Base-by-base conservation (phyloP, 2,888 invertebrate genomes). In the Galeruca laticollis region DNA sequence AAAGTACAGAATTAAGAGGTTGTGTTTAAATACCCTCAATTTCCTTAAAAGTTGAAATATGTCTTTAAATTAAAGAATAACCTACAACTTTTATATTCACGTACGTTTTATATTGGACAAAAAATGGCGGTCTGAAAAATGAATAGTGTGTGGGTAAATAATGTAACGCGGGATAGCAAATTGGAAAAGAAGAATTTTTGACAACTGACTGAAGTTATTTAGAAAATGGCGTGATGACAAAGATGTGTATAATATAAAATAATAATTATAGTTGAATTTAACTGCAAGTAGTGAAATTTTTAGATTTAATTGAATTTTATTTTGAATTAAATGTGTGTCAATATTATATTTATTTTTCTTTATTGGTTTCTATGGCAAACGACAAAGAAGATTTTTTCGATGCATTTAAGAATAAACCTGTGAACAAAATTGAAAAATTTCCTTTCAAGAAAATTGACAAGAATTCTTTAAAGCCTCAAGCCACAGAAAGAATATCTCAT, bases 331-430 rank as follows among this genome's bases (percentile, higher is more conserved):
- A 60, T 60, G 60, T 60, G 26, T 60, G 2, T n/a, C 6, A 26
- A 60, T 26, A 40, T 20, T 21, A 13, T 26, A 47, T 60, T n/a
- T 49, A 18, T 15, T 15, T 60, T 18, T 47, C n/a, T 26, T 63
- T 5, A 51, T 69, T 40, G 40, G n/a, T 56, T 60, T 15, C 64
- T 54, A 77, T 75, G 74, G 74, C 69, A 43, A 51, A 70, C 47
- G 69, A 71, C 21, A 60, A 31, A 15, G 78, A 79, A 43, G 76
- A 77, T 60, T 76, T 79, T 66, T 76, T 79, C 33, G 76, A 78
- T 57, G 43, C 70, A 40, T 78, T 75, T 59, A 70, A 69, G 26
- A 73, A 70, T 49, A 73, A 59, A 61, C 52, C 70, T 5, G 18
- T 75, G 8, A 59, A 71, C 1, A 75, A 74, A 61, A 63, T 72